Evolutionary conservation across 2,797 vertebrate species (phyloP), one percentile per base, ranked within the genome.

Genomic region (Aphelocoma californica): DNA sequence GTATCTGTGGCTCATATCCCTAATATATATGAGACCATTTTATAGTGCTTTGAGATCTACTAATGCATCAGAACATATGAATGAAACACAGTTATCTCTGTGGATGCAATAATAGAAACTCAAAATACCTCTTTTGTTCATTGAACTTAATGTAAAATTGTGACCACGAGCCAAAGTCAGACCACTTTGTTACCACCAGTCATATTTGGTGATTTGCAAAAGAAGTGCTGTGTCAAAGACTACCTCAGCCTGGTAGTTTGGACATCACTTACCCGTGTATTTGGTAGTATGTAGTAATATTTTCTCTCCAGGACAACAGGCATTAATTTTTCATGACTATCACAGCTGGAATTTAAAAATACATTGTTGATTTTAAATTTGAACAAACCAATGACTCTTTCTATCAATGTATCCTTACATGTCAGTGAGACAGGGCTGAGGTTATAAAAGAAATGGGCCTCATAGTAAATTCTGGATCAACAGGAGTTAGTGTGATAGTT

Each of bases 301-400:
- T 77, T 88, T 86, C 28, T 90, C 23, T 45, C 20, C n/a, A 66
- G 20, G 45, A 42, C 18, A 86, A 42, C 9, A 40, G 12, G 6
- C 47, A 56, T 88, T 88, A 51, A 12, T 36, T 87, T 85, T 85
- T 81, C 3, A 1, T 28, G 8, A 60, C 21, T 66, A 18, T 60
- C 18, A 70, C 16, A 60, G 10, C 26, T 81, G 56, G 20, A 74
- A 83, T 94, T 89, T 74, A 62, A 86, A 94, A 70, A 71, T 40
- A 60, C 9, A 18, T 16, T 48, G 8, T 31, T 87, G 25, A 4
- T 84, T 88, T 67, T 71, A 56, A 60, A 83, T 86, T 78, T 73
- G 28, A 67, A 56, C 24, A 44, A 86, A 51, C 3, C 31, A 60
- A 11, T 73, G 74, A 32, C n/a, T 70, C 42, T 62, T 93, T 87